Conservation (phyloP, 2,797 vertebrate genomes). For the Miichthys miiuy region DNA sequence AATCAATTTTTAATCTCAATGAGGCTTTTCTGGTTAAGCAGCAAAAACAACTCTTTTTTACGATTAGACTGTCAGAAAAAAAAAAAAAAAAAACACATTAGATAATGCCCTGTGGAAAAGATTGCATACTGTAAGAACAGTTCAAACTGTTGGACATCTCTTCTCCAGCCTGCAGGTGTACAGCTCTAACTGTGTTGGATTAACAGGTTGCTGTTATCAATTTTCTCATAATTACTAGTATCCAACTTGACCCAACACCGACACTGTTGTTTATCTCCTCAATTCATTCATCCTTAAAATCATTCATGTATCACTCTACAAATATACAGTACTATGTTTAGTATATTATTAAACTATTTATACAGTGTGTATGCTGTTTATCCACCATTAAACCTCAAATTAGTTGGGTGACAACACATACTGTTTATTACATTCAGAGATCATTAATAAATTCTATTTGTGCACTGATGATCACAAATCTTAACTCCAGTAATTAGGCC, state of each 20-base stretch:
- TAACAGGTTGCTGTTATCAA: neutral
- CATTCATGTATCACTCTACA: neutral
- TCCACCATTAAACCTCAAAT: neutral
- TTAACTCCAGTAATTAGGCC: conserved; percentile 48
- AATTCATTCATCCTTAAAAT: neutral
- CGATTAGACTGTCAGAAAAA: neutral
- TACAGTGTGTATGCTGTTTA: neutral
- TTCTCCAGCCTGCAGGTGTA: neutral
- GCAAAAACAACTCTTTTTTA: neutral
- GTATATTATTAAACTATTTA: neutral
- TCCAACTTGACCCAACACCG: neutral
- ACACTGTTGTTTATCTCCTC: neutral
- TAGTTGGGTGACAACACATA: neutral
- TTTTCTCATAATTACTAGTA: neutral
- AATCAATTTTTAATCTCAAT: neutral
- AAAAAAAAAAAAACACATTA: neutral
- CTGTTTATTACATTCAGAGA: neutral
- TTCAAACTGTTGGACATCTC: neutral
- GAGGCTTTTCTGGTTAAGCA: neutral
- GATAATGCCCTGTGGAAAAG: neutral
- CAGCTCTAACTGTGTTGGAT: neutral
- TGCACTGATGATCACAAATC: conserved; percentile 10
- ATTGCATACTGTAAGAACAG: neutral
- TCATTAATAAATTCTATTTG: neutral
- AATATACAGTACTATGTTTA: neutral